These are phyloP conservation scores for Margaritifera margaritifera DNA, from an alignment of 2,888 invertebrate genomes.

Conservation along the genomic window DNA sequence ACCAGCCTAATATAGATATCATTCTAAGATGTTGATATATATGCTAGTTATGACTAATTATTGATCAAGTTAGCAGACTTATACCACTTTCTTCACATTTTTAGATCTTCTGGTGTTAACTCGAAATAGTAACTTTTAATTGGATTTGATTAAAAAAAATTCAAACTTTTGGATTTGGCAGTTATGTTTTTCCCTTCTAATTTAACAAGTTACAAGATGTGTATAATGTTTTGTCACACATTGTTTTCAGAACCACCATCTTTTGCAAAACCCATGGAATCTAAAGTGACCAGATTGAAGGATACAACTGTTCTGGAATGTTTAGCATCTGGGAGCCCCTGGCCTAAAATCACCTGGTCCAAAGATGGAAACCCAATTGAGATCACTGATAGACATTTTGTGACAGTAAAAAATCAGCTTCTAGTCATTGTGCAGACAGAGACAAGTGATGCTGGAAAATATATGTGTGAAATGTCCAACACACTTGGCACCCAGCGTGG, in stretches of 20 bases:
- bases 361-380: constrained; percentile 86
- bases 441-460: constrained; percentile 85
- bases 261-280: constrained; percentile 87
- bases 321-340: constrained; percentile 88
- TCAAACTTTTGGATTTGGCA: no score
- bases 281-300: constrained; percentile 87
- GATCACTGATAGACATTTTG: constrained; percentile 85
- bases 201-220: not conserved
- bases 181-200: no score
- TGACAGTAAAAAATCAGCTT: constrained; percentile 89
- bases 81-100: no score
- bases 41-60: no score
- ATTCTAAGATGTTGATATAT: no score
- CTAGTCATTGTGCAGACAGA: constrained; percentile 89
- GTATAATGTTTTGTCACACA: not conserved
- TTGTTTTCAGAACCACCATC: constrained; percentile 83
- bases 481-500: constrained; percentile 85
- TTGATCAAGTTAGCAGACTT: no score
- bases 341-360: constrained; percentile 85
- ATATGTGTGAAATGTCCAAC: constrained; percentile 93
- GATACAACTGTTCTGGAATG: constrained; percentile 91
- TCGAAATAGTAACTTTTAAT: no score
- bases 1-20: no score
- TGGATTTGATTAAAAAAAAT: no score
- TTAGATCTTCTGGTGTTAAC: no score